Evolutionary conservation across 2,888 invertebrate species (phyloP).

Genomic region (Carabus problematicus): DNA sequence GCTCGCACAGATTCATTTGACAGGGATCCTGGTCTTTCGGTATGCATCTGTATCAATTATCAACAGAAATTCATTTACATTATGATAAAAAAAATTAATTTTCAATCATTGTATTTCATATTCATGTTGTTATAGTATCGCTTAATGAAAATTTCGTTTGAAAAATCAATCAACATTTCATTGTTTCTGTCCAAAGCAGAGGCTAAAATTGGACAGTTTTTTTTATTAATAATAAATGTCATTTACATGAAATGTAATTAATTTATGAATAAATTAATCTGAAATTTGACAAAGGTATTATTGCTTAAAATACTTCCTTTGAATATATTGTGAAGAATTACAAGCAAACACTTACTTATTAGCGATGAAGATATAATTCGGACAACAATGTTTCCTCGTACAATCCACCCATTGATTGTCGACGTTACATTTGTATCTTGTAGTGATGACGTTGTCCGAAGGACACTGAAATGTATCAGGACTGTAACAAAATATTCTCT

Average conservation of each 20-base stretch:
- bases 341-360: conserved; percentile 68
- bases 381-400: conserved; percentile 68
- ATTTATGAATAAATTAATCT: too few relatives aligned
- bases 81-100: neutral
- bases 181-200: too few relatives aligned
- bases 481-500: conserved; percentile 48
- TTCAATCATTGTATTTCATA: neutral
- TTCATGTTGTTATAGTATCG: neutral
- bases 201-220: neutral
- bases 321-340: too few relatives aligned
- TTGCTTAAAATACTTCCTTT: neutral
- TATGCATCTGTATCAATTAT: conserved; percentile 59
- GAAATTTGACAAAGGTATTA: too few relatives aligned
- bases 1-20: conserved; percentile 70
- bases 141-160: neutral
- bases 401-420: conserved; percentile 69
- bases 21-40: conserved; percentile 69
- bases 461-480: conserved; percentile 64
- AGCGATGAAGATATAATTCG: conserved; percentile 67
- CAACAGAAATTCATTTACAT: neutral
- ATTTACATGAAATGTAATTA: too few relatives aligned
- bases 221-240: neutral
- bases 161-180: too few relatives aligned
- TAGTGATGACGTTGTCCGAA: conserved; percentile 66
- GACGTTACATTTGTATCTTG: conserved; percentile 67